A percentile compares a stretch with the other conserved stretches of the same genome.
Evolutionary conservation across 2,113 vertebrate genomes (phyloP).

Genomic region (Odocoileus virginianus): DNA sequence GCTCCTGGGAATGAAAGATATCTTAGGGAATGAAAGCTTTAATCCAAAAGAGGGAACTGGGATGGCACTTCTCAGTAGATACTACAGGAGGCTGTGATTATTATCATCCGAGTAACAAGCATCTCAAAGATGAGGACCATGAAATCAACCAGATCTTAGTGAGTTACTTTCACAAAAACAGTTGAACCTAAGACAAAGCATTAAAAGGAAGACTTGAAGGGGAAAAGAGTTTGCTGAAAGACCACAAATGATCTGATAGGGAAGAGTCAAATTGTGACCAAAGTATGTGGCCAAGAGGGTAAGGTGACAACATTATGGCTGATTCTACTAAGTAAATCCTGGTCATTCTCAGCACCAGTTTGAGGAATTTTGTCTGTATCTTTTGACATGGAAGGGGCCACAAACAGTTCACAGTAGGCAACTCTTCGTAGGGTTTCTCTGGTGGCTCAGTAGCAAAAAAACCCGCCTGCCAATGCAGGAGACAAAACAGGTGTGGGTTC

Average conservation of each 20-base stretch:
- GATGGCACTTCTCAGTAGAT: not conserved
- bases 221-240: not conserved
- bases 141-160: not conserved
- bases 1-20: not conserved
- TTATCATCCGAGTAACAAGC: not conserved
- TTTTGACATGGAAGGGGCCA: too few species aligned
- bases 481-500: not conserved
- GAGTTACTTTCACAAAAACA: not conserved
- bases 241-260: not conserved
- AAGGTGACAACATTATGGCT: accelerated
- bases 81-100: not conserved
- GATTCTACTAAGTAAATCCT: not conserved
- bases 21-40: not conserved
- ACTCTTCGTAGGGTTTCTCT: not conserved
- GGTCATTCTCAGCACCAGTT: not conserved
- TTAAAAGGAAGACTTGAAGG: not conserved
- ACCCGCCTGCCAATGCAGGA: not conserved
- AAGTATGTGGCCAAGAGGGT: not conserved
- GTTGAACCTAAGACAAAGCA: not conserved
- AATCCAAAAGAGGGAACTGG: not conserved
- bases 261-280: not conserved
- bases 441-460: not conserved
- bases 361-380: not conserved
- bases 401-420: not conserved
- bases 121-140: not conserved